A percentile compares a stretch with the other conserved stretches of the same genome.
Evolutionary conservation across 64 coral and sea anemone species (phyloP).

Genomic region (Platygyra sinensis): DNA sequence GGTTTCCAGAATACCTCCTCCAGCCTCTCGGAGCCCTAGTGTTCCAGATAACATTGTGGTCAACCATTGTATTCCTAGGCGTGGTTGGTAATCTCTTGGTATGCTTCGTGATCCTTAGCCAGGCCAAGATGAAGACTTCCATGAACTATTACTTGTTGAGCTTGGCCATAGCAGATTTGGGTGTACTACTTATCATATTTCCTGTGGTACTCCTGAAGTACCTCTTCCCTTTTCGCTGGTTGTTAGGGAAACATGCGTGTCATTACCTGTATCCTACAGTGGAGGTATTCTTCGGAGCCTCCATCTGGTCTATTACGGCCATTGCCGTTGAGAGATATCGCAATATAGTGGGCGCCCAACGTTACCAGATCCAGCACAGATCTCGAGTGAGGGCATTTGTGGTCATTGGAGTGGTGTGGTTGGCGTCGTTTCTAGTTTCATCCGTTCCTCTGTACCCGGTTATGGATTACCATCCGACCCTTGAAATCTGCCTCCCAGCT

Average conservation of each 20-base stretch:
- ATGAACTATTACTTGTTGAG: constrained; percentile 61
- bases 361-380: neutral
- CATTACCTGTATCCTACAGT: constrained; percentile 39
- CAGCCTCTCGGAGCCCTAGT: constrained; percentile 8
- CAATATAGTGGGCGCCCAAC: constrained; percentile 23
- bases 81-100: constrained; percentile 54
- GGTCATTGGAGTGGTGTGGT: constrained; percentile 37
- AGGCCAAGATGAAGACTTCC: constrained; percentile 42
- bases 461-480: neutral
- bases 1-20: neutral
- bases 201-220: constrained; percentile 1
- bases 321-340: constrained; percentile 61
- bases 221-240: neutral
- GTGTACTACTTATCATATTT: constrained; percentile 26
- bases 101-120: constrained; percentile 28
- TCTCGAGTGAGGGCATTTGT: constrained; percentile 16
- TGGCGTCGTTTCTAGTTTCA: constrained; percentile 44
- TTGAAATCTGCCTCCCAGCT: neutral
- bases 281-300: constrained; percentile 66
- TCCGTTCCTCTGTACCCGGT: constrained; percentile 51
- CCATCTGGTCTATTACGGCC: constrained; percentile 64
- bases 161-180: constrained; percentile 60
- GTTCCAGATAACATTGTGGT: constrained; percentile 26
- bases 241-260: constrained; percentile 19
- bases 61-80: constrained; percentile 33